Conservation (phyloP, 2,888 invertebrate genomes). For the Pegoplata infirma region DNA sequence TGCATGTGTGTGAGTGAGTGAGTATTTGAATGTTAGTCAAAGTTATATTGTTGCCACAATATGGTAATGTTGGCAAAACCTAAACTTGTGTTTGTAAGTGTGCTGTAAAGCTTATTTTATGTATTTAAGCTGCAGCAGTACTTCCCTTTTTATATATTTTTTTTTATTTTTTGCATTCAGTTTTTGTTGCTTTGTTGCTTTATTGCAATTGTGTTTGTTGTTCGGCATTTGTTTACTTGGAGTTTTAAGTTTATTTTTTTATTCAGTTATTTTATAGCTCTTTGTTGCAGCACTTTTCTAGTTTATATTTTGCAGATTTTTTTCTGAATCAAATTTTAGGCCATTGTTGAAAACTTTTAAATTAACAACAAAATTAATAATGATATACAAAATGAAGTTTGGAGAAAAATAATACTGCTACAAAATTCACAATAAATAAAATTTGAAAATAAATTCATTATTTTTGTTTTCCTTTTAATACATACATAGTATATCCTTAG, state of each 20-base stretch:
- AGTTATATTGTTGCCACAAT: conserved; percentile 50
- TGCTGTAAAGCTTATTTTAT: conserved; percentile 18
- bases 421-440: background rate
- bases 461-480: background rate
- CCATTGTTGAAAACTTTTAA: background rate
- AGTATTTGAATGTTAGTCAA: conserved; percentile 24
- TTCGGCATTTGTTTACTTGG: background rate
- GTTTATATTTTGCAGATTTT: background rate
- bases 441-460: background rate
- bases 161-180: conserved; percentile 4
- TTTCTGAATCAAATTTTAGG: background rate
- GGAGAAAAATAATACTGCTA: background rate
- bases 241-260: too few relatives aligned
- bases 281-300: background rate
- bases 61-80: conserved; percentile 43
- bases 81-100: conserved; percentile 42
- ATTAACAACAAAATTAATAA: background rate
- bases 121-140: conserved; percentile 33
- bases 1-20: background rate
- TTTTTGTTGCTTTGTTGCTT: conserved; percentile 1
- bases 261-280: background rate
- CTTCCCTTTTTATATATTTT: too few relatives aligned
- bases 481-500: background rate
- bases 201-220: conserved; percentile 29
- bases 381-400: background rate